Percentiles rank a stretch among this genome's conserved stretches.
phyloP scores from a whole-genome alignment of 2,113 vertebrate genomes.

The Boulengeromyrus knoepffleri region DNA sequence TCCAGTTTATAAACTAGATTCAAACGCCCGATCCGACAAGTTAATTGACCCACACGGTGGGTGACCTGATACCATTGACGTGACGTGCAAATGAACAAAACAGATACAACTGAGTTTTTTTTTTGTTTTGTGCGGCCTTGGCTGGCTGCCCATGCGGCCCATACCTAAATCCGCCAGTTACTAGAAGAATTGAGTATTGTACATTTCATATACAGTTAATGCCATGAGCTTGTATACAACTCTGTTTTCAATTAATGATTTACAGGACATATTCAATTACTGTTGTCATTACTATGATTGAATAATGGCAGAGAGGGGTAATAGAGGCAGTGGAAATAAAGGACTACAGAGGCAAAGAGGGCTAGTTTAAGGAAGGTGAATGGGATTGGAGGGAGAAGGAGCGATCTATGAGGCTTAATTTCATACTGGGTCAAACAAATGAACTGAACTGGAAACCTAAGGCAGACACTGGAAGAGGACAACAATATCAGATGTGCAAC shows the following conservation, averaged over 20 bases:
- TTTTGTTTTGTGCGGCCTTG: neutral
- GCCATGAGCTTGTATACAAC: neutral
- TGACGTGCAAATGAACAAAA: neutral
- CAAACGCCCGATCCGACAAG: neutral
- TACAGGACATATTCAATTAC: neutral
- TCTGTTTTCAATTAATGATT: neutral
- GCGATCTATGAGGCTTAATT: neutral
- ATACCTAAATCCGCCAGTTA: neutral
- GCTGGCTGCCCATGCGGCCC: neutral
- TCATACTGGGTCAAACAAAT: neutral
- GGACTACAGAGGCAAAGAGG: neutral
- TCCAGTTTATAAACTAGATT: neutral
- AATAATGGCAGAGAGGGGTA: slow-evolving; percentile 1
- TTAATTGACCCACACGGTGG: neutral
- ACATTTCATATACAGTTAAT: neutral
- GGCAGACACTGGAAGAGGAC: neutral
- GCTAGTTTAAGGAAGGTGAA: neutral
- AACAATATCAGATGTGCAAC: neutral
- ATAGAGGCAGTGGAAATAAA: neutral
- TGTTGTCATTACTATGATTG: neutral
- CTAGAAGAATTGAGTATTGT: neutral
- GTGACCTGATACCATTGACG: neutral
- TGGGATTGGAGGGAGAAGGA: slow-evolving; percentile 22
- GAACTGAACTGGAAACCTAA: neutral
- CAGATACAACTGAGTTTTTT: neutral